Conservation (phyloP, 2,888 invertebrate species). For the Heliconius hortense region DNA sequence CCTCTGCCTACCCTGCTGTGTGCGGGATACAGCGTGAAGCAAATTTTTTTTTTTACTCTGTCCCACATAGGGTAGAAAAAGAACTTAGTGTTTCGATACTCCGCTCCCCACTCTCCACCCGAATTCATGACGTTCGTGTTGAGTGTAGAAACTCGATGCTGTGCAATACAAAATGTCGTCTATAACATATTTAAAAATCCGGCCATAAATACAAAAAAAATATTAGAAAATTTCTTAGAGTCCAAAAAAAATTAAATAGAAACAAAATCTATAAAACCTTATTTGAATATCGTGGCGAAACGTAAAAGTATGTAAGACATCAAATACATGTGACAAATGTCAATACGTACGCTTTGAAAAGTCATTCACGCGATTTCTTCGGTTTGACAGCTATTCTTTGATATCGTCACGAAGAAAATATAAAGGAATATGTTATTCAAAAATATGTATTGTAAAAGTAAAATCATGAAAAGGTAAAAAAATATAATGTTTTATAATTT, state of each 20-base stretch:
- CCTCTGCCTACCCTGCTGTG: too few relatives aligned
- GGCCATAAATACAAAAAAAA: not conserved
- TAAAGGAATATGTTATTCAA: conserved; percentile 6
- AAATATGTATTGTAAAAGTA: conserved; percentile 6
- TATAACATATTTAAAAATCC: too few relatives aligned
- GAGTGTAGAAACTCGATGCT: too few relatives aligned
- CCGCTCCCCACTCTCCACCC: too few relatives aligned
- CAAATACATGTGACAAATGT: conserved; percentile 19
- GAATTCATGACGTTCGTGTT: too few relatives aligned
- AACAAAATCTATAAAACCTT: conserved; percentile 3
- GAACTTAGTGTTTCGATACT: too few relatives aligned
- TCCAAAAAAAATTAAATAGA: not conserved
- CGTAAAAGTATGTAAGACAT: not conserved
- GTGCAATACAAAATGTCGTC: too few relatives aligned
- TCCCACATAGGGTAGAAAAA: too few relatives aligned
- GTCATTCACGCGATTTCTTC: not conserved
- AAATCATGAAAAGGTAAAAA: conserved; percentile 2
- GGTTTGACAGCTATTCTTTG: conserved; percentile 7
- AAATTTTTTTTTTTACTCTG: too few relatives aligned
- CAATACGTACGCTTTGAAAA: conserved; percentile 12
- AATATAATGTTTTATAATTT: not conserved
- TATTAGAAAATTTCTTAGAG: not conserved
- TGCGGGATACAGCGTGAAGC: too few relatives aligned
- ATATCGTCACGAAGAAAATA: conserved; percentile 13
- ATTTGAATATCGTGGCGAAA: not conserved